A percentile compares a stretch with the other conserved stretches of the same genome.
These are phyloP conservation scores for Platichthys flesus DNA, from an alignment of 2,113 vertebrate genomes.

Conservation along the genomic window DNA sequence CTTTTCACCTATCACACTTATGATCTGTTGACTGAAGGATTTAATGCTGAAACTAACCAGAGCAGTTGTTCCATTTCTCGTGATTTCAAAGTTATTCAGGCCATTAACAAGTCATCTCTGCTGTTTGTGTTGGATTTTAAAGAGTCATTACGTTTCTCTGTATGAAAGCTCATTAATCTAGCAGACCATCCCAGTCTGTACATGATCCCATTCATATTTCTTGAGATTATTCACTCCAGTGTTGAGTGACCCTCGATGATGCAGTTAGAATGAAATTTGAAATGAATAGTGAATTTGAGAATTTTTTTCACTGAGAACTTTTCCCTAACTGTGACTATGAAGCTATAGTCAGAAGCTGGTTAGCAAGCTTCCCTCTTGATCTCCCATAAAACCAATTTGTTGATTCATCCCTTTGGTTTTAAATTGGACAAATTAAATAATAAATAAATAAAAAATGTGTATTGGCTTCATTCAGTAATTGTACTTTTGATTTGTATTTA, in stretches of 20 bases:
- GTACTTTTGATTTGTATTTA: neutral
- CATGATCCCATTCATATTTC: constrained; percentile 10
- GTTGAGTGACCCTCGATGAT: neutral
- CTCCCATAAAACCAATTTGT: neutral
- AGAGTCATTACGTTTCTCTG: constrained; percentile 14
- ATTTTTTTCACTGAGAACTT: neutral
- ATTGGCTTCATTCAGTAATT: neutral
- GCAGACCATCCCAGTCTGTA: constrained; percentile 1
- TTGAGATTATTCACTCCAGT: neutral
- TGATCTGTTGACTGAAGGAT: constrained; percentile 8
- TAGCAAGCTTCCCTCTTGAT: neutral
- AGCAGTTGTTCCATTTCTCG: neutral
- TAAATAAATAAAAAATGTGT: neutral
- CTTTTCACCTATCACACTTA: neutral
- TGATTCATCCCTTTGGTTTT: neutral
- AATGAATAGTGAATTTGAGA: neutral
- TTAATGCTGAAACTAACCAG: neutral
- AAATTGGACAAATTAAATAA: neutral
- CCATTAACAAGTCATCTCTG: constrained; percentile 16
- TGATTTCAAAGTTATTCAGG: constrained; percentile 7
- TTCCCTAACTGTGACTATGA: neutral
- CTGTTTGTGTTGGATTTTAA: constrained; percentile 17
- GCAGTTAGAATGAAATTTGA: neutral
- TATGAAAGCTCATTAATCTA: constrained; percentile 18
- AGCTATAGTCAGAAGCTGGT: neutral